A percentile compares a stretch with the other conserved stretches of the same genome.
phyloP scores from a whole-genome alignment of 2,113 vertebrate species.

The Dryoscopus gambensis region DNA sequence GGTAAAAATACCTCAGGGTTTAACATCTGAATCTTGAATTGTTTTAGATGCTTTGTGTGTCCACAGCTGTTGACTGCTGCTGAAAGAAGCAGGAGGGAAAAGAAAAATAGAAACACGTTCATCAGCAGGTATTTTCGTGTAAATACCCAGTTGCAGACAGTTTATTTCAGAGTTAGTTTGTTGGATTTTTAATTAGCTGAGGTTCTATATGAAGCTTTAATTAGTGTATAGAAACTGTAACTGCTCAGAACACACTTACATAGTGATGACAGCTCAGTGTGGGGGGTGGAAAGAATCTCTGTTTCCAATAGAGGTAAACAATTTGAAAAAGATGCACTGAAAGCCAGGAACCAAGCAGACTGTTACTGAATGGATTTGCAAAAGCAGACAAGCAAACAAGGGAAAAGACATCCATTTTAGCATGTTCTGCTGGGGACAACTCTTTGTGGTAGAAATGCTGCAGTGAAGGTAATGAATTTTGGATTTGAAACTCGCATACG shows the following conservation, averaged over 20 bases:
- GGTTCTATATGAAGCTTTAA: not conserved
- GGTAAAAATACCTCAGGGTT: not conserved
- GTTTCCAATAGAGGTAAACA: not conserved
- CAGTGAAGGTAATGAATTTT: not conserved
- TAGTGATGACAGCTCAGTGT: not conserved
- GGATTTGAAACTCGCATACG: not conserved
- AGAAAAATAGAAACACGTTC: not conserved
- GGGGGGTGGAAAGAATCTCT: not conserved
- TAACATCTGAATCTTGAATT: constrained; percentile 23
- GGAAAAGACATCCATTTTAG: not conserved
- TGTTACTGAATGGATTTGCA: not conserved
- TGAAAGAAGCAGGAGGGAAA: not conserved
- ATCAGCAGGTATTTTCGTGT: not conserved
- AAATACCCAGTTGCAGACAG: not conserved
- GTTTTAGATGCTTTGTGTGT: not conserved
- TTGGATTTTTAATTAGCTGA: not conserved
- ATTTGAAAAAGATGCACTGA: not conserved
- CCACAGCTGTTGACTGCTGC: constrained; percentile 1
- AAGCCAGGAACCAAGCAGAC: not conserved
- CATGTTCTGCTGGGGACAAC: not conserved
- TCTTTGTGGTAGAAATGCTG: not conserved
- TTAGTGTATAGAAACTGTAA: not conserved
- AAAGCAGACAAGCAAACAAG: not conserved
- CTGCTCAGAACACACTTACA: not conserved
- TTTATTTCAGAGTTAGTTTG: not conserved